Conservation (phyloP, 1,140 invertebrate genomes). For the Bilobella aurantiaca region DNA sequence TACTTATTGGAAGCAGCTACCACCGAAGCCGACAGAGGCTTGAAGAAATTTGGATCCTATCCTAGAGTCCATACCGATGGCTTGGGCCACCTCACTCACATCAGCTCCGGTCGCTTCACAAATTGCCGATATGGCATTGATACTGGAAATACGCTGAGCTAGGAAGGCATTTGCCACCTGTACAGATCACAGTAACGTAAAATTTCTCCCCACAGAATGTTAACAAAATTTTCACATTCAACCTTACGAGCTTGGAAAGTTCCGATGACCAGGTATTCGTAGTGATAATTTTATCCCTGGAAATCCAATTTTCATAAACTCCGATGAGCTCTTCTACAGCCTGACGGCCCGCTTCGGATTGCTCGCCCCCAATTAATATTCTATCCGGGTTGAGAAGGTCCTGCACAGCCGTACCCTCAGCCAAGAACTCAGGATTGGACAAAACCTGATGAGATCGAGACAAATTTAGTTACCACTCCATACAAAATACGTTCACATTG, state of each 20-base stretch:
- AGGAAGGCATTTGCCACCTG: too few species aligned
- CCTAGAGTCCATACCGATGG: constrained; percentile 83
- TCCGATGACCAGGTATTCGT: constrained; percentile 99
- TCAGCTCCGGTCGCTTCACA: constrained; percentile 97
- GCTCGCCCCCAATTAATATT: constrained; percentile 92
- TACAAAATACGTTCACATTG: too few species aligned
- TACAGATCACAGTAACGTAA: too few species aligned
- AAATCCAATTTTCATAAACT: constrained; percentile 94
- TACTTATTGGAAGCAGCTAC: constrained; percentile 99
- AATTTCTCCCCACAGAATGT: too few species aligned
- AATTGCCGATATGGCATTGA: constrained; percentile 94
- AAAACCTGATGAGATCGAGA: constrained; percentile 58
- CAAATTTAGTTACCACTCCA: too few species aligned
- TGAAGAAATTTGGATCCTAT: constrained; percentile 97
- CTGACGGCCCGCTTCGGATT: constrained; percentile 64
- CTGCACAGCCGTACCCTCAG: constrained; percentile 91
- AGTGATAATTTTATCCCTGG: constrained; percentile 81
- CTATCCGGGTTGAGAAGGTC: constrained; percentile 89
- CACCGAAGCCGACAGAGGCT: constrained; percentile 80
- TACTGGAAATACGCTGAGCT: too few species aligned
- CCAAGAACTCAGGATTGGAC: constrained; percentile 97
- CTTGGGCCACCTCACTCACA: constrained; percentile 88
- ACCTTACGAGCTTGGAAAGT: constrained; percentile 81
- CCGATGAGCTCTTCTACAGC: constrained; percentile 76
- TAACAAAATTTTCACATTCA: too few species aligned